phyloP scores from a whole-genome alignment of 2,888 invertebrate species.

The Drosophila subsilvestris region DNA sequence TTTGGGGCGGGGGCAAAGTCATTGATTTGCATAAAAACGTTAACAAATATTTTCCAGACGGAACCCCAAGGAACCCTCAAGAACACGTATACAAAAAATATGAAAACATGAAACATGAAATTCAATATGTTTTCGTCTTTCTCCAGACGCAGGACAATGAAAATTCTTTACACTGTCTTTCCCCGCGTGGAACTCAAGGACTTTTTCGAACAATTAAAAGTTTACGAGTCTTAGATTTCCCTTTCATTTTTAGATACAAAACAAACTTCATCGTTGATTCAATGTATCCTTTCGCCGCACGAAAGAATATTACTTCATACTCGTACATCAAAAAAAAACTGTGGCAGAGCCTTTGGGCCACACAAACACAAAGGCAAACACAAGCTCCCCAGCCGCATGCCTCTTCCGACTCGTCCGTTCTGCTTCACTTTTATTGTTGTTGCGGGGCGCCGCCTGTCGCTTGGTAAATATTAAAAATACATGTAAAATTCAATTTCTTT shows the following conservation, averaged over 20 bases:
- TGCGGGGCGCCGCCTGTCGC: slow-evolving; percentile 32
- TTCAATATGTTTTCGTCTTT: slow-evolving; percentile 64
- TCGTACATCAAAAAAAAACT: slow-evolving; percentile 43
- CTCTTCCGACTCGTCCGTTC: not conserved
- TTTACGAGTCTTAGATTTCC: not conserved
- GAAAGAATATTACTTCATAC: slow-evolving; percentile 8
- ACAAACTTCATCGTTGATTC: not conserved
- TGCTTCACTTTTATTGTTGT: slow-evolving; percentile 30
- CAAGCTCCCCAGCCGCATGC: slow-evolving; percentile 53
- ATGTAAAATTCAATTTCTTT: slow-evolving; percentile 76
- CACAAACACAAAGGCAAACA: slow-evolving; percentile 54
- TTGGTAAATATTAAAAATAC: slow-evolving; percentile 67
- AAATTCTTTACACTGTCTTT: not conserved
- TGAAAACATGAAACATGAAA: slow-evolving; percentile 53
- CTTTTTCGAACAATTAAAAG: not conserved
- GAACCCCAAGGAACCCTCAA: slow-evolving; percentile 28
- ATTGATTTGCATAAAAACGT: slow-evolving; percentile 74
- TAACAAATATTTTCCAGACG: slow-evolving; percentile 65
- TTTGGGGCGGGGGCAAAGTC: slow-evolving; percentile 39
- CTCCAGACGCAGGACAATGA: not conserved
- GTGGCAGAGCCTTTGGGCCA: slow-evolving; percentile 46
- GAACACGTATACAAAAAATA: slow-evolving; percentile 18
- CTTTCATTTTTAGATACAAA: not conserved
- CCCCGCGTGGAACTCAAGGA: not conserved
- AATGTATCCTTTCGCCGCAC: not conserved